Base-by-base conservation (phyloP, 2,888 invertebrate species). In the Rhamnusium bicolor region DNA sequence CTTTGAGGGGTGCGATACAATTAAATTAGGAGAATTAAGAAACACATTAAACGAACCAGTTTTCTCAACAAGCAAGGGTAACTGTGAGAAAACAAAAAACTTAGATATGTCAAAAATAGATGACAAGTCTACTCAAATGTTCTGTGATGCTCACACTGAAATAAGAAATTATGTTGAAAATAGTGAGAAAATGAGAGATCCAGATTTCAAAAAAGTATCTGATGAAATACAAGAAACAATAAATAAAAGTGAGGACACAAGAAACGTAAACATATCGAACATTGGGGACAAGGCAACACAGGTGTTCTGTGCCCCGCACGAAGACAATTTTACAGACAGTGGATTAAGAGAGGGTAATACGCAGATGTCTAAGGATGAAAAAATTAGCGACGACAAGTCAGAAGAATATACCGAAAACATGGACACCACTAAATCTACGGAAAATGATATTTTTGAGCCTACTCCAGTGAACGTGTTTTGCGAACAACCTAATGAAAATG, bases 71-170 rank as follows among this genome's bases (percentile, higher is more conserved):
- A 58, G 40, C 14, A 29, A 21, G 46, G 67, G 14, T 51, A 19
- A n/a, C 53, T 63, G 53, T 49, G 71, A 75, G 21, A 71, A 72
- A 63, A 62, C 61, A 66, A 60, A 62, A 21, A 27, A 46, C 18
- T 12, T 18, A 14, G 49, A 73, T 24, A 27, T 49, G 10, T 47
- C 62, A 24, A 32, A 62, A 32, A 46, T 24, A 29, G 51, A 53
- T 65, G 70, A 70, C 19, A 68, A 74, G 14, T 62, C 67, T 4
- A 70, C 68, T 16, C 73, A 74, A 68, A 71, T 74, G 47, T 74
- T 54, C 19, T 71, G 58, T 63, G 62, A 71, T 29, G 63, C 24
- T 16, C 58, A 51, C 16, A 67, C 24, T n/a, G 29, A 61, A 61
- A 49, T 21, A 12, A 0, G n/a, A 12, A 4, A n/a, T 40, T 12